Percentiles rank a stretch among this genome's conserved stretches.
These are phyloP conservation scores for Meloidogyne floridensis DNA, from an alignment of 1,140 invertebrate genomes.

Conservation along the genomic window DNA sequence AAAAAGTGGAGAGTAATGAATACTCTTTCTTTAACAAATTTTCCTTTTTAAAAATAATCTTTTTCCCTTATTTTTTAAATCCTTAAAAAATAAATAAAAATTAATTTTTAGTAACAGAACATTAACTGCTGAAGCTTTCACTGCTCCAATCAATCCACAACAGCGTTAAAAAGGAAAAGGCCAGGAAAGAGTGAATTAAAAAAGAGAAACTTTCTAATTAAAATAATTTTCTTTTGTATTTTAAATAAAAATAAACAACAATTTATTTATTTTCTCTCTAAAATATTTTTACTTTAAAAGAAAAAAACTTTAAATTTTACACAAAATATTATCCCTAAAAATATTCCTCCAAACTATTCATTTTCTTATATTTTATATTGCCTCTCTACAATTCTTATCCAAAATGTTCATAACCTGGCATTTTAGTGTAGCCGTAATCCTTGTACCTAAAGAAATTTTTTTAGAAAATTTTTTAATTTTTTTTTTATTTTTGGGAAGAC, in stretches of 20 bases:
- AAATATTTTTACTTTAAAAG: constrained; percentile 9
- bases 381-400: background rate
- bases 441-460: constrained; percentile 49
- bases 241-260: background rate
- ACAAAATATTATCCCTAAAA: background rate
- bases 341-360: background rate
- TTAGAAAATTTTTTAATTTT: background rate
- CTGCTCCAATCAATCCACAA: constrained; percentile 60
- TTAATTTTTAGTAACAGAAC: constrained; percentile 56
- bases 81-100: constrained; percentile 20
- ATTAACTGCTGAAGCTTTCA: constrained; percentile 62
- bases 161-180: constrained; percentile 48
- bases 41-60: constrained; percentile 87
- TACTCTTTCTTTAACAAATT: constrained; percentile 90
- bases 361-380: background rate
- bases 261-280: background rate
- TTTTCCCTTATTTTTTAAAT: constrained; percentile 17
- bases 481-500: background rate
- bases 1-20: constrained; percentile 84
- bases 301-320: background rate
- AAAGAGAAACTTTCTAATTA: constrained; percentile 6
- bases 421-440: constrained; percentile 62
- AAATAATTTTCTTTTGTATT: background rate
- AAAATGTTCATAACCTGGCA: constrained; percentile 56
- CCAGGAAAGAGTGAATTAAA: background rate